Base-by-base conservation (phyloP, 1,140 invertebrate species). In the Sycophaga agraensis region DNA sequence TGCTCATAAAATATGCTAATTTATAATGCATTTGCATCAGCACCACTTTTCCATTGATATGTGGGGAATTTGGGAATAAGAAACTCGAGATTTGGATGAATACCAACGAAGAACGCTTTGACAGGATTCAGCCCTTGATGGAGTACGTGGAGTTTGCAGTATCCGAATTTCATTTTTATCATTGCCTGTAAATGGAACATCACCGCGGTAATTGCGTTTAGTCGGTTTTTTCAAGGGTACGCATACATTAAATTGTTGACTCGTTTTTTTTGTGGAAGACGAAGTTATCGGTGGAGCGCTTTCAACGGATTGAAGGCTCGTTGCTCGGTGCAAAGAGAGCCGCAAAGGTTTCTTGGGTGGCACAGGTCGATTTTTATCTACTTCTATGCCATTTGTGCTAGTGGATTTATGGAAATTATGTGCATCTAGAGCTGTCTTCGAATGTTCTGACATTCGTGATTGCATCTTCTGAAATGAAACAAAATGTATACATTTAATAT, bases 271-370 rank as follows among this genome's bases (percentile, higher is more conserved):
- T 65, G 61, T 71, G 68, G 34, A 53, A 31, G 16, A 16, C 1
- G 69, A 57, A 7, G 68, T 66, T 4, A 71, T 34, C 14, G 78
- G 69, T 3, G 78, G 77, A 2, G 72, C 69, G 24, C 79, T 82
- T 60, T 85, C 87, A 0, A 92, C 85, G 0, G 89, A 91, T 67
- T 93, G 91, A 17, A 92, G 82, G 77, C 91, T 93, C 9, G 88
- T 84, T 0, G 91, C 89, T 65, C 91, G 85, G 70, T 93, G 91
- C 1, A 94, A 75, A 1, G 91, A 93, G 3, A 94, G 74, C 5
- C 92, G 80, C 1, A 93, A 69, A 0, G 92, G 92, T 72, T 94
- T 94, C 69, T 91, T 89, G 16, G 92, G 92, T 4, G 92, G 91
- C 16, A 87, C 87, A 4, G 91, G 91, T 28, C 88, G 78, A 2